Evolutionary conservation across 2,888 invertebrate genomes (phyloP), one percentile per base, ranked within the genome.

Genomic region (Plusia festucae): DNA sequence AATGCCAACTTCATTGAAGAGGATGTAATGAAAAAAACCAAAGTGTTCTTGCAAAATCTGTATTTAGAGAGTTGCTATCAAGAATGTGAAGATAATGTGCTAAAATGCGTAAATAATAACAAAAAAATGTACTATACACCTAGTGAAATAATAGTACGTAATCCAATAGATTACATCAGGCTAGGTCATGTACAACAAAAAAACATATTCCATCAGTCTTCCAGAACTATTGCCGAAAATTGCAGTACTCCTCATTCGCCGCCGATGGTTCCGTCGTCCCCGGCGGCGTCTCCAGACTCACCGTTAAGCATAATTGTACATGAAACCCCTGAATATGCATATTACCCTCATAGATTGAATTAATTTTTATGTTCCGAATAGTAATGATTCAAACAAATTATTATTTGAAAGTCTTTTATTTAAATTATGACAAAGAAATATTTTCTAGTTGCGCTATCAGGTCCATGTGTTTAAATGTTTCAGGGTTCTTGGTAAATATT

Each of bases 391-490:
- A 71, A 63, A 71, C 63, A 63, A 60, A 53, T 53, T 56, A n/a
- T 27, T 16, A 44, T 30, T 22, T 53, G 53, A 24, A 27, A 56
- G 32, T 20, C 13, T 71, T 72, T 65, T 71, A 72, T 72, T 65
- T 57, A 34, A 44, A 46, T 60, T 78, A 87, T 18, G 80, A 73
- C 65, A 96, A 84, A 74, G 90, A 89, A 75, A 97, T 96, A 82
- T 95, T 96, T 91, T 98, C 97, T 70, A 98, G 94, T 87, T 98
- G 97, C 53, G 96, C 94, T 68, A 98, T 96, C 18, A 98, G 94
- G 87, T 98, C 98, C 96, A 97, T 97, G 82, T 98, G 97, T 81
- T 97, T 97, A 85, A 98, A 98, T 58, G 96, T 95, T 76, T 97
- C 96, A 0, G 98, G 98, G 53, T 91, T 93, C 46, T 95, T 92